Base-by-base conservation (phyloP, 2,113 vertebrate genomes). In the Hippocampus abdominalis region DNA sequence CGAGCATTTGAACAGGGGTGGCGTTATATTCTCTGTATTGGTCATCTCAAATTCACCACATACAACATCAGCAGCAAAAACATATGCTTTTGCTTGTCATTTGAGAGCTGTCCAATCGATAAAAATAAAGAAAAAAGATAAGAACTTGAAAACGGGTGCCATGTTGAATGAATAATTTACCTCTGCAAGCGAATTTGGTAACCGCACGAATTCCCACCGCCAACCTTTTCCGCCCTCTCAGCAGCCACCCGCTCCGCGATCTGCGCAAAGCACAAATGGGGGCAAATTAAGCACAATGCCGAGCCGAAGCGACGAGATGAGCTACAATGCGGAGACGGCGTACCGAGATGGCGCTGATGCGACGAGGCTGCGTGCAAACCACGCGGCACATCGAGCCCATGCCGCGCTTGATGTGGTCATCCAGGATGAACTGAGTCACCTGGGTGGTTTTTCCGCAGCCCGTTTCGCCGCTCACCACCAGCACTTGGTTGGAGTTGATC, bases 371-470 rank as follows among this genome's bases (percentile, higher is more conserved):
- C 0, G 97, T 99, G 73, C 97, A 99, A 29, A 97, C 93, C 36
- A 99, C 93, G 13, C 96, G 89, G 88, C 97, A 99, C 0, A 88
- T 57, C 0, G 97, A 98, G 25, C 97, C 97, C 68, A 88, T 79
- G 46, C 94, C 93, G 46, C 89, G 90, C 71, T 92, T 91, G 27
- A 98, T 98, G 71, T 94, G 89, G 74, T 96, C 92, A 68, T 98
- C 97, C 70, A 99, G 86, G 87, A 99, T 96, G 88, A 99, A 98
- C 84, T 99, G 97, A 0, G 97, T 94, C 18, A 98, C 97, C 83
- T 98, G 97, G 2, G 97, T 99, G 20, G 97, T 99, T 85, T 99
- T 99, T 8, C 97, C 97, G 79, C 97, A 99, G 1, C 97, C 97
- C 0, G 97, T 99, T 89, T 99, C 97, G 4, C 97, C 97, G 64